Evolutionary conservation across 2,888 invertebrate genomes (phyloP).

Genomic region (Nysson spinosus): DNA sequence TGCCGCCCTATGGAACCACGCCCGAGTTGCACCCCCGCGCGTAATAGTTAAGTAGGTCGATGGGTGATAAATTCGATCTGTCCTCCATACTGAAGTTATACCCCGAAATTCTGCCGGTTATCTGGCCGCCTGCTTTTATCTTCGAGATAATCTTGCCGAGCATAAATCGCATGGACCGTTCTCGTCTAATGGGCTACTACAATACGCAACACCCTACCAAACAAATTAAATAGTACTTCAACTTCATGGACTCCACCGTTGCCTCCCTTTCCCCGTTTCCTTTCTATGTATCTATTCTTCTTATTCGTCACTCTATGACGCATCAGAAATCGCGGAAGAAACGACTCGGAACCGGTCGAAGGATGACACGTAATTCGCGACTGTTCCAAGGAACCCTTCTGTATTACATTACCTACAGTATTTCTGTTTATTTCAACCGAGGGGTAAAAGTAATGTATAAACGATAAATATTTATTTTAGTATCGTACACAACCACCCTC

Average conservation of each 20-base stretch:
- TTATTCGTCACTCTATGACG: conserved; percentile 38
- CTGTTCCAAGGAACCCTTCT: conserved; percentile 23
- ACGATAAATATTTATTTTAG: too few species aligned
- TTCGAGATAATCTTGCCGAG: conserved; percentile 63
- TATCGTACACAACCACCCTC: too few species aligned
- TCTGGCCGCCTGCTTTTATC: conserved; percentile 61
- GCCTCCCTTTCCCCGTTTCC: neutral
- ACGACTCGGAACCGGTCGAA: conserved; percentile 37
- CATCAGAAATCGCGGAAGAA: conserved; percentile 34
- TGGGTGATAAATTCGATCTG: conserved; percentile 68
- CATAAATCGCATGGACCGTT: conserved; percentile 65
- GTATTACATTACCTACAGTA: too few species aligned
- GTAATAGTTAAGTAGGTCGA: conserved; percentile 66
- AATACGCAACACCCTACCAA: conserved; percentile 54
- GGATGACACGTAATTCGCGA: conserved; percentile 15
- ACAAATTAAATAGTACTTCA: conserved; percentile 64
- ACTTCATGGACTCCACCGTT: conserved; percentile 2
- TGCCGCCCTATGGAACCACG: conserved; percentile 15
- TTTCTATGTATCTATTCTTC: conserved; percentile 12
- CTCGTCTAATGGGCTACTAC: conserved; percentile 60
- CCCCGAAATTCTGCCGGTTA: conserved; percentile 54
- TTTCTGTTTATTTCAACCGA: too few species aligned
- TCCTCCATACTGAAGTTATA: conserved; percentile 40
- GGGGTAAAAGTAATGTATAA: too few species aligned
- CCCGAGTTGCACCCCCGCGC: conserved; percentile 10